Percentiles rank a stretch among this genome's conserved stretches.
phyloP scores from a whole-genome alignment of 2,888 invertebrate species.

The Amiota minor region DNA sequence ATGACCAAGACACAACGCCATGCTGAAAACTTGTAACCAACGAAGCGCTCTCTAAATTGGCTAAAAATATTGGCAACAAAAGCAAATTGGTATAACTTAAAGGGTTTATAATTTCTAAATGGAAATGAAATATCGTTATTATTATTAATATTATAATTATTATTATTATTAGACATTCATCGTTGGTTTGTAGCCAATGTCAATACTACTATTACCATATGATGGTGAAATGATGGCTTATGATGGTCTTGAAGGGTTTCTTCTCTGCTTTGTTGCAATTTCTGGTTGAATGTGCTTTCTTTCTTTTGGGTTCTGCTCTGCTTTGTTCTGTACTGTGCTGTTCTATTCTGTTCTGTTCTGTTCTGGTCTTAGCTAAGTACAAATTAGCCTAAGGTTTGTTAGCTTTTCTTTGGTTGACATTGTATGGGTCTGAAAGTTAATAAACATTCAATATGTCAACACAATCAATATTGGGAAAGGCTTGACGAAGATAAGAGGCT shows the following conservation, averaged over 20 bases:
- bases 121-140: not conserved
- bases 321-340: not conserved
- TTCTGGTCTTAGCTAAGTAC: not conserved
- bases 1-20: constrained; percentile 38
- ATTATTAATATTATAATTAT: not conserved
- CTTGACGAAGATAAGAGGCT: too few relatives aligned
- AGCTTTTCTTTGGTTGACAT: too few relatives aligned
- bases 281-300: not conserved
- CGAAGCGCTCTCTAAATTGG: not conserved
- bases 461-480: constrained; percentile 44
- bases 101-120: constrained; percentile 53
- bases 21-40: constrained; percentile 3
- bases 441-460: constrained; percentile 45
- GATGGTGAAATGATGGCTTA: not conserved
- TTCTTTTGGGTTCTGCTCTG: not conserved
- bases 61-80: constrained; percentile 46
- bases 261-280: not conserved
- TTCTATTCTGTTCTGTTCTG: not conserved
- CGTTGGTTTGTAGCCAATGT: constrained; percentile 55
- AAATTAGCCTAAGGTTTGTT: not conserved
- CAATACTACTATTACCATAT: constrained; percentile 50
- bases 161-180: not conserved
- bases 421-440: constrained; percentile 41
- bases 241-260: constrained; percentile 21
- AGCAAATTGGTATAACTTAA: constrained; percentile 49